Evolutionary conservation across 2,113 vertebrate genomes (phyloP).

Genomic region (Ammodytes dubius): DNA sequence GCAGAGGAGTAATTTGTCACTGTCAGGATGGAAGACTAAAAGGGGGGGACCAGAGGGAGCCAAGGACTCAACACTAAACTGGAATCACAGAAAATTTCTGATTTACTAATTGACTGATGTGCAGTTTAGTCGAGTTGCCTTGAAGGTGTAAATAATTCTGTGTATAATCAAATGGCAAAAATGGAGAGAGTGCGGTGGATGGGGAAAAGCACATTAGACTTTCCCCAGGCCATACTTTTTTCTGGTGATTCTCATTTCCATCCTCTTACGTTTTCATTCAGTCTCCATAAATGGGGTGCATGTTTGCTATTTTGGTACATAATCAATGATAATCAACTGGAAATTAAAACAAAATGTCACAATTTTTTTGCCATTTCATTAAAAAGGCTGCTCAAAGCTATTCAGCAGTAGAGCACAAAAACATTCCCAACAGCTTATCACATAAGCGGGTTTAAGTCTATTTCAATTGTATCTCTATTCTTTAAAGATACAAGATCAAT

Average conservation of each 20-base stretch:
- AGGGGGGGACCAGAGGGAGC: slow-evolving; percentile 88
- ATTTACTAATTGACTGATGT: slow-evolving; percentile 99
- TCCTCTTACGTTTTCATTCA: slow-evolving; percentile 61
- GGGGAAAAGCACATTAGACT: slow-evolving; percentile 76
- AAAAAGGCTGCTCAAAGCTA: slow-evolving; percentile 61
- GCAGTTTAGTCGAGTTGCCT: slow-evolving; percentile 95
- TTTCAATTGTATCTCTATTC: slow-evolving; percentile 68
- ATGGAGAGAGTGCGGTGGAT: slow-evolving; percentile 73
- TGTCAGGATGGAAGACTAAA: slow-evolving; percentile 99
- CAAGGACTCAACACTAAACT: slow-evolving; percentile 96
- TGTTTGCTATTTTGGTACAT: slow-evolving; percentile 73
- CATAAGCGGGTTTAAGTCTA: slow-evolving; percentile 54
- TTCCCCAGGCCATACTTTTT: slow-evolving; percentile 75
- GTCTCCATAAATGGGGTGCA: slow-evolving; percentile 61
- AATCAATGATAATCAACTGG: slow-evolving; percentile 78
- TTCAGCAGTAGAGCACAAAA: slow-evolving; percentile 55
- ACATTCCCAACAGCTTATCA: slow-evolving; percentile 66
- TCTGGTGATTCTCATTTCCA: slow-evolving; percentile 75
- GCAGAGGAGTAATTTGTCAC: slow-evolving; percentile 99
- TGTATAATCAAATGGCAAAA: slow-evolving; percentile 89
- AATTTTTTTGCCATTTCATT: slow-evolving; percentile 31
- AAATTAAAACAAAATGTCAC: slow-evolving; percentile 81
- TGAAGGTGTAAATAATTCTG: slow-evolving; percentile 99
- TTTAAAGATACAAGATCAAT: slow-evolving; percentile 71
- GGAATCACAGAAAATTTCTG: slow-evolving; percentile 99